These are phyloP conservation scores for Holothuria scabra DNA, from an alignment of 53 echinoderm and acorn worm genomes.

Conservation along the genomic window DNA sequence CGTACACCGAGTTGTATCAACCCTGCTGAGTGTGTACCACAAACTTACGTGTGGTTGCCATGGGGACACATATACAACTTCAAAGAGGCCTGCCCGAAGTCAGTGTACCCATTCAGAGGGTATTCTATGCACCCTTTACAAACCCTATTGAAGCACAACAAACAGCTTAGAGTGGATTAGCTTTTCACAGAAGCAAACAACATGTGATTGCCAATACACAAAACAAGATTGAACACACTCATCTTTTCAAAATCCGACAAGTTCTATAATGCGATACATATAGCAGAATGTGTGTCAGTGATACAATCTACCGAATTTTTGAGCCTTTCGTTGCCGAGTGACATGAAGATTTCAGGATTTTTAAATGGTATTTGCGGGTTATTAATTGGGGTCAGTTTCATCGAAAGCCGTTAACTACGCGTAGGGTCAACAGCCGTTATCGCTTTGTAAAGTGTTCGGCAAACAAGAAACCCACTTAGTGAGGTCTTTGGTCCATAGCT, in stretches of 20 bases:
- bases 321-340: slow-evolving; percentile 5
- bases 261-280: too few relatives aligned
- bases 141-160: background rate
- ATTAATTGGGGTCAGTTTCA: slow-evolving; percentile 16
- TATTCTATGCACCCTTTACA: slow-evolving; percentile 10
- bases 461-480: too few relatives aligned
- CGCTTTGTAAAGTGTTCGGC: too few relatives aligned
- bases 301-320: too few relatives aligned
- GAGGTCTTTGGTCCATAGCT: background rate
- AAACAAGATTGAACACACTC: too few relatives aligned
- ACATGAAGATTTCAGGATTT: background rate
- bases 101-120: slow-evolving; percentile 11
- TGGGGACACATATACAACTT: slow-evolving; percentile 27
- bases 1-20: too few relatives aligned
- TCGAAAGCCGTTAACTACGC: background rate
- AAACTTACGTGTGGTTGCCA: slow-evolving; percentile 12
- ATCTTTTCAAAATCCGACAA: too few relatives aligned
- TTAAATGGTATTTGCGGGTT: background rate
- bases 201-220: too few relatives aligned
- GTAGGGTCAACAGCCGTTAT: slow-evolving; percentile 4
- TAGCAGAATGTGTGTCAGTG: too few relatives aligned
- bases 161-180: slow-evolving; percentile 21
- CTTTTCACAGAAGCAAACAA: slow-evolving; percentile 17
- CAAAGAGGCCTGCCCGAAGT: slow-evolving; percentile 17
- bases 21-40: too few relatives aligned